These are phyloP conservation scores for Encarsia formosa DNA, from an alignment of 2,888 invertebrate species.

Conservation along the genomic window DNA sequence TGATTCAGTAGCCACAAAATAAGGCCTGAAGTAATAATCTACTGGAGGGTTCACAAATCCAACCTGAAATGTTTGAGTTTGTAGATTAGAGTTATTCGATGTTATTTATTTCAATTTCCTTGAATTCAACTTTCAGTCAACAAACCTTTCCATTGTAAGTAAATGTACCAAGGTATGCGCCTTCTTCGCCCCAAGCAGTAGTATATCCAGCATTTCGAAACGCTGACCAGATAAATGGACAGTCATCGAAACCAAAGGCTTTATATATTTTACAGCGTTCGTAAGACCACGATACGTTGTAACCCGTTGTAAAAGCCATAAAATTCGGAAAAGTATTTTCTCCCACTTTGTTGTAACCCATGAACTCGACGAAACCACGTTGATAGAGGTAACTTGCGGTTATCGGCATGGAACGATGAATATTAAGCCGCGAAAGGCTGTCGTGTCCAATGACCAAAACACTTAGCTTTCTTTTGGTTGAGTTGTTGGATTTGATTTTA, in stretches of 20 bases:
- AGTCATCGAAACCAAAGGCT: slow-evolving; percentile 60
- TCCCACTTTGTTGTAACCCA: slow-evolving; percentile 74
- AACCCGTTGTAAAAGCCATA: slow-evolving; percentile 75
- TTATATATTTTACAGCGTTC: slow-evolving; percentile 53
- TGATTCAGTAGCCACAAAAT: slow-evolving; percentile 65
- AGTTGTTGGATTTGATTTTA: too few relatives aligned
- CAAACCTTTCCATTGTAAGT: slow-evolving; percentile 64
- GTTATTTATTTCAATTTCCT: neutral
- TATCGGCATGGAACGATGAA: slow-evolving; percentile 70
- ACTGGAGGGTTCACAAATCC: slow-evolving; percentile 73
- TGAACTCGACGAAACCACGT: slow-evolving; percentile 67
- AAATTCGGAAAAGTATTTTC: slow-evolving; percentile 91
- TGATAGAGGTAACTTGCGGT: slow-evolving; percentile 65
- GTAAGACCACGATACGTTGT: slow-evolving; percentile 52
- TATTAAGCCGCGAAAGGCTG: slow-evolving; percentile 76
- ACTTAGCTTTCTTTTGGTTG: too few relatives aligned
- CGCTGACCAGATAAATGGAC: slow-evolving; percentile 73
- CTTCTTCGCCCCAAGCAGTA: slow-evolving; percentile 79
- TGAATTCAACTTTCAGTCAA: too few relatives aligned
- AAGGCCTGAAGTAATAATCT: slow-evolving; percentile 77
- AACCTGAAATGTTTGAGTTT: slow-evolving; percentile 34
- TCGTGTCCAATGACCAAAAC: slow-evolving; percentile 81
- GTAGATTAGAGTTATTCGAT: neutral
- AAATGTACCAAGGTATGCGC: slow-evolving; percentile 68
- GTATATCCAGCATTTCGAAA: slow-evolving; percentile 69